phyloP scores from a whole-genome alignment of 1,140 invertebrate genomes.

The Drosophila lini region DNA sequence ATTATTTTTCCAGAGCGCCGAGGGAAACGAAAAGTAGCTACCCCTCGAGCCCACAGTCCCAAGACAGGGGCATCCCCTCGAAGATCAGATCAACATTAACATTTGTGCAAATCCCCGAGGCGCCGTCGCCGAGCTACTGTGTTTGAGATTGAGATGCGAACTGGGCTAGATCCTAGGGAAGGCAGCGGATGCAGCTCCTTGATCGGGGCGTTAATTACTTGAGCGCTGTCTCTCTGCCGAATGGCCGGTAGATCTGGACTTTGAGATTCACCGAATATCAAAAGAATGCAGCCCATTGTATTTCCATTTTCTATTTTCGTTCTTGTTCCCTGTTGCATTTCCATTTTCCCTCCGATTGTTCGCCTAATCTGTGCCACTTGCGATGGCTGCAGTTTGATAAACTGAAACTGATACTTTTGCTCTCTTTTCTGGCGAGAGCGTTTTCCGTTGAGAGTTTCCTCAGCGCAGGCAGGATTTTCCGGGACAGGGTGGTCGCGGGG shows the following conservation, averaged over 20 bases:
- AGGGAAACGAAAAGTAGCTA: slow-evolving; percentile 21
- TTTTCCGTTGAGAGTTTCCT: slow-evolving; percentile 17
- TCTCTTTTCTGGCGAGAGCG: slow-evolving; percentile 28
- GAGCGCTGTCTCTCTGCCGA: slow-evolving; percentile 55
- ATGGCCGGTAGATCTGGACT: slow-evolving; percentile 54
- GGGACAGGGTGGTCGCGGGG: slow-evolving; percentile 16
- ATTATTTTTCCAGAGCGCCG: slow-evolving; percentile 5
- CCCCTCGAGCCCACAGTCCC: slow-evolving; percentile 10
- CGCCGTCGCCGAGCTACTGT: slow-evolving; percentile 51
- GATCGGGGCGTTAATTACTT: slow-evolving; percentile 70
- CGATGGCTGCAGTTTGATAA: slow-evolving; percentile 70
- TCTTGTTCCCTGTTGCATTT: slow-evolving; percentile 24
- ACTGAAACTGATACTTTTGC: slow-evolving; percentile 73
- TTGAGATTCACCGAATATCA: slow-evolving; percentile 58
- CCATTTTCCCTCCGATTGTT: slow-evolving; percentile 55
- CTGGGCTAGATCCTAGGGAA: slow-evolving; percentile 4
- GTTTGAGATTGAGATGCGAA: slow-evolving; percentile 10
- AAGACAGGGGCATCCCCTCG: slow-evolving; percentile 9
- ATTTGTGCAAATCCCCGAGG: slow-evolving; percentile 68
- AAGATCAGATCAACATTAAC: slow-evolving; percentile 73
- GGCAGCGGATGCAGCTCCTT: slow-evolving; percentile 52
- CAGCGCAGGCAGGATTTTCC: slow-evolving; percentile 14
- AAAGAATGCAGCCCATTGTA: slow-evolving; percentile 52
- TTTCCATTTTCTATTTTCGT: slow-evolving; percentile 48
- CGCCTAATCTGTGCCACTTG: slow-evolving; percentile 60